Percentiles rank a stretch among this genome's conserved stretches.
phyloP scores from a whole-genome alignment of 2,888 invertebrate genomes.

The Notocelia uddmanniana region DNA sequence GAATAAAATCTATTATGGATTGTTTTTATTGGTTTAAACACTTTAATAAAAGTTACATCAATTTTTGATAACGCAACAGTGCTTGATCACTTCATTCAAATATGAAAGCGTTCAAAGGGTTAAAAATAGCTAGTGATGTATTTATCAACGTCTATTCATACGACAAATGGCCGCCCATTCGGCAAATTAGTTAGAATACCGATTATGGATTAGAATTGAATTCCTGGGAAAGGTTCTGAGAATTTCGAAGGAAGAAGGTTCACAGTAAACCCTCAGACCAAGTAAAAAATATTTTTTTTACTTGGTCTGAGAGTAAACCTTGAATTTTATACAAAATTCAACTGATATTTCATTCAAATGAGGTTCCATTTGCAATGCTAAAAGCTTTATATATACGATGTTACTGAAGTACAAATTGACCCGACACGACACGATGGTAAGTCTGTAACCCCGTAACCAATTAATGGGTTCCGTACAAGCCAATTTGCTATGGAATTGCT shows the following conservation, averaged over 20 bases:
- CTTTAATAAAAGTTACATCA: no score
- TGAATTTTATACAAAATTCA: slow-evolving; percentile 6
- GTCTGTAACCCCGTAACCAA: slow-evolving; percentile 19
- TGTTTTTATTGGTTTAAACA: no score
- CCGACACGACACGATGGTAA: slow-evolving; percentile 10
- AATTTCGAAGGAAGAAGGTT: no score
- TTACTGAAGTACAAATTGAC: slow-evolving; percentile 11
- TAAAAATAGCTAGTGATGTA: neutral
- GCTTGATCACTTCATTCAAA: no score
- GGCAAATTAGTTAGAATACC: slow-evolving; percentile 16
- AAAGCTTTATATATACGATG: neutral
- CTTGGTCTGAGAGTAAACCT: no score
- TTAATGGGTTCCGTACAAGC: slow-evolving; percentile 24
- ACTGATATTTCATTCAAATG: neutral
- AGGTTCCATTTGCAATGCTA: slow-evolving; percentile 8
- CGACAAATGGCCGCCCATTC: neutral
- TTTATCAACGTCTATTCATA: neutral
- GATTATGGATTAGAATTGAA: slow-evolving; percentile 20
- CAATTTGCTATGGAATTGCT: slow-evolving; percentile 28
- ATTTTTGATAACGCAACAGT: no score
- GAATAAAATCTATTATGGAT: no score
- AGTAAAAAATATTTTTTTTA: no score
- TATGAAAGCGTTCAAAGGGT: no score
- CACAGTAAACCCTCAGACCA: no score
- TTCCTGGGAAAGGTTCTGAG: neutral